These are phyloP conservation scores for Thalassaphorura encarpata DNA, from an alignment of 1,140 invertebrate species.

Conservation along the genomic window DNA sequence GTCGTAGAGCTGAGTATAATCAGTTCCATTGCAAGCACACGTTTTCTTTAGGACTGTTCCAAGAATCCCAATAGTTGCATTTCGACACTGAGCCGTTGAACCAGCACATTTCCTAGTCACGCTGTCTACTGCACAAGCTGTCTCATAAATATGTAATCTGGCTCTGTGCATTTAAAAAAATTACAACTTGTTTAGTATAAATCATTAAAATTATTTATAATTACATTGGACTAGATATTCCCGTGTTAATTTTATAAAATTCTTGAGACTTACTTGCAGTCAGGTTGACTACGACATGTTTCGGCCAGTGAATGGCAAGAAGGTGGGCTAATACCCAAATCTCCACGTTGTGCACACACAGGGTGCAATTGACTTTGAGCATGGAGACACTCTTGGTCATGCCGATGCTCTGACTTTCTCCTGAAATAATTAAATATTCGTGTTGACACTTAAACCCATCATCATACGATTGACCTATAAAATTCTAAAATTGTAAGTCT, in stretches of 20 bases:
- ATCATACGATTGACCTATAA: no score
- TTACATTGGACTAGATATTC: no score
- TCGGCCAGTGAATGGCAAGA: conserved; percentile 70
- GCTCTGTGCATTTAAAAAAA: no score
- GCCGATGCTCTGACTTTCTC: conserved; percentile 67
- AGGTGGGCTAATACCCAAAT: conserved; percentile 57
- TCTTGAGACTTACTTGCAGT: conserved; percentile 38
- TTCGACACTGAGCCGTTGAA: conserved; percentile 61
- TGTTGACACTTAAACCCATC: no score
- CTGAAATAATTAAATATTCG: neutral
- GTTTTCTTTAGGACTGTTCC: conserved; percentile 71
- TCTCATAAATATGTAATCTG: conserved; percentile 73
- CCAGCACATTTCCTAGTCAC: conserved; percentile 82
- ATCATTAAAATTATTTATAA: no score
- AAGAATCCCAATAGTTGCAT: conserved; percentile 70
- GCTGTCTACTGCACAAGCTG: conserved; percentile 78
- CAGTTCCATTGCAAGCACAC: conserved; percentile 73
- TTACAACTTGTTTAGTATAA: no score
- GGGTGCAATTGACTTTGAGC: conserved; percentile 80
- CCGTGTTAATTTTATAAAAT: no score
- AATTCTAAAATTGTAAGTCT: no score
- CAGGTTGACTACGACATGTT: conserved; percentile 58
- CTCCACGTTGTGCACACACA: conserved; percentile 64
- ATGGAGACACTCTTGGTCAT: conserved; percentile 65
- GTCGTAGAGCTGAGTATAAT: conserved; percentile 68